These are phyloP conservation scores for Danio choprae DNA, from an alignment of 2,797 vertebrate genomes.

Conservation along the genomic window DNA sequence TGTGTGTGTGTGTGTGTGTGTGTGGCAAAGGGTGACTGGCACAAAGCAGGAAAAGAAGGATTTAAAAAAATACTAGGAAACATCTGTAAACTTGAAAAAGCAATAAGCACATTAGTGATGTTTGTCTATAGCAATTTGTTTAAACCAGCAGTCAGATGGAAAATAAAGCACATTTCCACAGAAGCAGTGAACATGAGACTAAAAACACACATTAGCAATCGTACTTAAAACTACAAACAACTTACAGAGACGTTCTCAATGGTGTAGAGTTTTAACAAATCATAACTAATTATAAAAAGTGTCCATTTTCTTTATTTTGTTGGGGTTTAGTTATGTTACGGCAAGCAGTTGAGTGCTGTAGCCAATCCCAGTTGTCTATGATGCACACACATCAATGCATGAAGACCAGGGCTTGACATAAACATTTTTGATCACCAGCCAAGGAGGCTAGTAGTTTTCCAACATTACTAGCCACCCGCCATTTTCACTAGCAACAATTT, in stretches of 20 bases:
- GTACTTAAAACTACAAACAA: constrained; percentile 29
- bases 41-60: constrained; percentile 17
- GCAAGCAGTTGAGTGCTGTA: neutral
- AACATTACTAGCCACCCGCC: no score
- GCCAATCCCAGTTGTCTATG: neutral
- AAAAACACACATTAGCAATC: constrained; percentile 41
- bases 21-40: no score
- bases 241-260: neutral
- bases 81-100: constrained; percentile 41
- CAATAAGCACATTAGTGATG: constrained; percentile 47
- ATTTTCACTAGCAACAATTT: no score
- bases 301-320: neutral
- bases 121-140: constrained; percentile 29
- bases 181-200: constrained; percentile 36
- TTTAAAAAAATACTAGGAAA: constrained; percentile 39
- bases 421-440: no score
- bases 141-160: neutral
- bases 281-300: neutral
- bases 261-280: constrained; percentile 1
- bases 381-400: neutral
- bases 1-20: neutral
- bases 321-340: neutral
- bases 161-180: constrained; percentile 10
- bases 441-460: no score
- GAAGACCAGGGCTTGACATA: no score